Evolutionary conservation across 2,797 vertebrate species (phyloP).

Genomic region (Numenius phaeopus): DNA sequence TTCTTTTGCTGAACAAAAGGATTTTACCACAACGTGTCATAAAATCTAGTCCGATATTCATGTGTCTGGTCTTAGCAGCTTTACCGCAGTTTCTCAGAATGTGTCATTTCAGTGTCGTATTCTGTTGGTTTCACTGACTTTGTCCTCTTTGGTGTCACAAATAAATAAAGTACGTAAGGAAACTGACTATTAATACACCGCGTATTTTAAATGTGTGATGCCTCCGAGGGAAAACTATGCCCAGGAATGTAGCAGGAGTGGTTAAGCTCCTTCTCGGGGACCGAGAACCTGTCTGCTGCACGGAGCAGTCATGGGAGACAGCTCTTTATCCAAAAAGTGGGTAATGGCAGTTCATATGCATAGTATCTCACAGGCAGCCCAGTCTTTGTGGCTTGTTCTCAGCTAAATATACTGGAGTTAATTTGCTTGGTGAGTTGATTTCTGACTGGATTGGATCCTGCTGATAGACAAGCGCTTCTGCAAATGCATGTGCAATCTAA

Average conservation of each 20-base stretch:
- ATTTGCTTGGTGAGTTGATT: not conserved
- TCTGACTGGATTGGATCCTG: not conserved
- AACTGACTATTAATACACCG: not conserved
- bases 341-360: not conserved
- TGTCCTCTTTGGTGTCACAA: not conserved
- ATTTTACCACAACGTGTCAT: not conserved
- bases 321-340: not conserved
- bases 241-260: not conserved
- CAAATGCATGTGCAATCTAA: not conserved
- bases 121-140: not conserved
- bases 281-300: not conserved
- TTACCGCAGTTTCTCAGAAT: not conserved
- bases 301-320: not conserved
- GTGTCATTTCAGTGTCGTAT: not conserved
- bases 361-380: not conserved
- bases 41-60: not conserved
- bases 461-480: not conserved
- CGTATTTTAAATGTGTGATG: not conserved
- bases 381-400: not conserved
- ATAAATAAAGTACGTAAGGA: not conserved
- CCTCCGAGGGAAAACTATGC: not conserved
- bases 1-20: not conserved
- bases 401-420: not conserved
- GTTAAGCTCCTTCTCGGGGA: not conserved
- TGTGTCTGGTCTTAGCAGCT: not conserved